Conservation (phyloP, 1,140 invertebrate genomes). For the Paraescarpia echinospica region DNA sequence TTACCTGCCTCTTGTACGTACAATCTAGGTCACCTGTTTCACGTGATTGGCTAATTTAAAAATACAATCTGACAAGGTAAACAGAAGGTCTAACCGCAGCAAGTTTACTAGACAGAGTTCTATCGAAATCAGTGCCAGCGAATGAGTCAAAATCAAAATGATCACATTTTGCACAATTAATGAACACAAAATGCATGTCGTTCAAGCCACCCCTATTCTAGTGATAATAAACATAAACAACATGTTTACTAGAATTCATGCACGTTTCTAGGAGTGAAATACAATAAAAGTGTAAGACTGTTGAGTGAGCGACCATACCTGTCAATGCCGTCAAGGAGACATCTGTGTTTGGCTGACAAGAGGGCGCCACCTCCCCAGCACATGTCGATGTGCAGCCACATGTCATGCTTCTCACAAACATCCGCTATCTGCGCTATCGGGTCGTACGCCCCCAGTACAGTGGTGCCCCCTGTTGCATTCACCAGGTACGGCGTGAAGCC, state of each 20-base stretch:
- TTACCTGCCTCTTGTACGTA: no score
- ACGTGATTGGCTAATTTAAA: neutral
- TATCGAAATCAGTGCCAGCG: no score
- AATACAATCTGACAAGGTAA: no score
- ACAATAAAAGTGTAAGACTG: neutral
- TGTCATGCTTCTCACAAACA: constrained; percentile 89
- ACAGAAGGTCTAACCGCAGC: no score
- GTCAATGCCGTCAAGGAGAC: constrained; percentile 86
- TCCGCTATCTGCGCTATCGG: constrained; percentile 91
- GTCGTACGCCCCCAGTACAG: constrained; percentile 87
- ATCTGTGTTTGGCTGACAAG: constrained; percentile 87
- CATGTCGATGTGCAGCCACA: constrained; percentile 98
- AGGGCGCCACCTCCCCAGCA: constrained; percentile 96
- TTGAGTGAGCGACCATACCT: constrained; percentile 64
- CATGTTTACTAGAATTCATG: neutral
- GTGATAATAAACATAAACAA: neutral
- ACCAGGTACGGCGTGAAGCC: constrained; percentile 18
- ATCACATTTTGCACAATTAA: neutral
- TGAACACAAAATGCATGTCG: neutral
- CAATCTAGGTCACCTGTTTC: no score
- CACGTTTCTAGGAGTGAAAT: neutral
- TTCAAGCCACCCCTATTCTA: neutral
- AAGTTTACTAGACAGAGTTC: no score
- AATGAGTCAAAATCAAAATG: no score
- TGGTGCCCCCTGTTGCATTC: constrained; percentile 87